Base-by-base conservation (phyloP, 2,888 invertebrate genomes). In the Drosophila meridionalis region DNA sequence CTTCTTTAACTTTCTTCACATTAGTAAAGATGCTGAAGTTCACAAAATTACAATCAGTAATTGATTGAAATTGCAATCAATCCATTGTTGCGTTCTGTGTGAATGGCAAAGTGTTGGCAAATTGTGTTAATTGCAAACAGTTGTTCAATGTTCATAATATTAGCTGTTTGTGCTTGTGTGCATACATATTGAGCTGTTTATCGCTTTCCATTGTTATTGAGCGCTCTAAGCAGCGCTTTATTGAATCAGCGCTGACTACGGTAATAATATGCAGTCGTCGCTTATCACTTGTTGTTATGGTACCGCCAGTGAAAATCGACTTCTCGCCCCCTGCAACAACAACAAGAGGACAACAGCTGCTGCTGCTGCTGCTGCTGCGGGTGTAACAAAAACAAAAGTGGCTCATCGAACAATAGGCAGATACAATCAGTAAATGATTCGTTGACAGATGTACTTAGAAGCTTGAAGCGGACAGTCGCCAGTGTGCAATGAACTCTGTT, bases 231-330 rank as follows among this genome's bases (percentile, higher is more conserved):
- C 60, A 61, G 58, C 43, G 59, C 42, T 58, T 71, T 43, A 60
- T 60, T 72, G 56, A 62, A 78, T 70, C 60, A 63, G 42, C 69
- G 66, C 57, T 60, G 60, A 62, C 68, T 26, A 57, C 74, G 61
- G 60, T 65, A 57, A 69, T 69, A 87, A 65, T 81, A 84, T 87
- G 87, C 76, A 73, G 81, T 65, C 66, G 40, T 26, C 69, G 47
- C 64, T 87, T 84, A 87, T 84, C 87, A 56, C 61, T 72, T 64
- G 69, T 72, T 64, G 73, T 67, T 73, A 38, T 76, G 78, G 52
- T 63, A 67, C 50, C 28, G 42, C 57, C 69, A 67, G 55, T 77
- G 70, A 42, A 78, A 81, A 62, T 56, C 58, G 52, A 58, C 64
- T 60, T 59, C 43, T 58, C 67, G 9, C 26, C 50, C 57, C 40